Base-by-base conservation (phyloP, 1,140 invertebrate genomes). In the Cataglyphis hispanica region DNA sequence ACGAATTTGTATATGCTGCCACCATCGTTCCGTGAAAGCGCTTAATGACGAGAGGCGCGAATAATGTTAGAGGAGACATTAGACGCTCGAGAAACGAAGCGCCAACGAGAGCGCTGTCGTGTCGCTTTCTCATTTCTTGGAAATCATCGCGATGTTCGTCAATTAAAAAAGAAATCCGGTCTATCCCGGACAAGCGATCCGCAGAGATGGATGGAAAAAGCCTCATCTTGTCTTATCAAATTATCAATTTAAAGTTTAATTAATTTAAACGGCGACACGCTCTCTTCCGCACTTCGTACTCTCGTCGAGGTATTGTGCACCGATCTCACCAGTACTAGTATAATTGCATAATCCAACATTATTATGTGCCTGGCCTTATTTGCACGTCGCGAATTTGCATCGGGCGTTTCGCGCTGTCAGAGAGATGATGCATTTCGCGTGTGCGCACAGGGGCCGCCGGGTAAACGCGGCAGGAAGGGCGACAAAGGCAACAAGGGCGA, bases 401-500 rank as follows among this genome's bases (percentile, higher is more conserved):
- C 60, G 74, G 66, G 60, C 31, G 53, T 40, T 58, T 34, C 70
- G 60, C 37, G 61, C 27, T 58, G 16, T 72, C 63, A 76, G 60
- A 60, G 63, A 67, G 19, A 11, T 89, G 69, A 90, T 50, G 61
- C 50, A 75, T 83, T 64, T 67, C 64, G 31, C 89, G 92, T 93
- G 70, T 92, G 93, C 87, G 90, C 92, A 85, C 95, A 98, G 98
- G 98, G 98, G 64, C 97, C 97, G 66, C 95, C 96, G 76, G 99
- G 99, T 64, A 98, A 98, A 95, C 96, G 98, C 92, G 99, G 98
- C 63, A 96, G 97, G 88, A 98, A 98, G 95, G 99, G 99, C 78
- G 98, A 98, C 93, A 97, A 97, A 93, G 98, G 98, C 75, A 97
- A 98, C 91, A 98, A 98, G 95, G 98, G 98, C 76, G 98, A 99